These are phyloP conservation scores for Latrodectus elegans DNA, from an alignment of 2,888 invertebrate genomes.

Conservation along the genomic window DNA sequence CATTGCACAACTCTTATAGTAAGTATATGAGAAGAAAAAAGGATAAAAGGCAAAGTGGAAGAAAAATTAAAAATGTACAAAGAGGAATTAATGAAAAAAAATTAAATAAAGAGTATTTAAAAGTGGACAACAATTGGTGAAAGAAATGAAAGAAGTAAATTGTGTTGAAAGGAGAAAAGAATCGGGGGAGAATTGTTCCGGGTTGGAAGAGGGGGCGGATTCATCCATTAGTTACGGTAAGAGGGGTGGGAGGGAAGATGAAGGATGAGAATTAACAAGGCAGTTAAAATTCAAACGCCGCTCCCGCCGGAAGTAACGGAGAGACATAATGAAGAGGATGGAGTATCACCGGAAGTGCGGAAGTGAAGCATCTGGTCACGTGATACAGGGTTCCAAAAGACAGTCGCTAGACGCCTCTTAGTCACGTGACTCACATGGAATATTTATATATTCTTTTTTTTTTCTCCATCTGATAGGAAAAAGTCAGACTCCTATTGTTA, in stretches of 20 bases:
- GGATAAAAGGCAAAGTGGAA: too few relatives aligned
- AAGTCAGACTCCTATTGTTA: too few relatives aligned
- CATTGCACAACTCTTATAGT: too few relatives aligned
- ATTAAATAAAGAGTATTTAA: slow-evolving; percentile 15
- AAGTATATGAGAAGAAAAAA: too few relatives aligned
- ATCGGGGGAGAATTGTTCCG: slow-evolving; percentile 8
- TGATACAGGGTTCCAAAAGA: slow-evolving; percentile 52
- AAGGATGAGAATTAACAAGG: slow-evolving; percentile 67
- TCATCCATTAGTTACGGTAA: slow-evolving; percentile 53
- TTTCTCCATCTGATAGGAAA: background rate
- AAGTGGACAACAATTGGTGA: slow-evolving; percentile 23
- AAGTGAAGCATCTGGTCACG: slow-evolving; percentile 64
- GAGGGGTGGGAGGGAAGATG: slow-evolving; percentile 16
- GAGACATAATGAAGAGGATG: slow-evolving; percentile 61
- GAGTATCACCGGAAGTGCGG: slow-evolving; percentile 65
- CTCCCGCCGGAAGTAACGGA: slow-evolving; percentile 62
- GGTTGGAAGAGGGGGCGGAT: slow-evolving; percentile 11
- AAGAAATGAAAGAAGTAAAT: slow-evolving; percentile 6
- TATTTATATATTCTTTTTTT: slow-evolving; percentile 10
- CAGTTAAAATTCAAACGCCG: slow-evolving; percentile 69
- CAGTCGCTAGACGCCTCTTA: slow-evolving; percentile 60
- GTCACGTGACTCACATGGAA: slow-evolving; percentile 61
- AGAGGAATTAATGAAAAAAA: slow-evolving; percentile 16
- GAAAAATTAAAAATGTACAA: background rate
- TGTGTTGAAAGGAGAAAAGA: slow-evolving; percentile 24